These are phyloP conservation scores for Sakesphorus luctuosus DNA, from an alignment of 2,113 vertebrate genomes.

Conservation along the genomic window DNA sequence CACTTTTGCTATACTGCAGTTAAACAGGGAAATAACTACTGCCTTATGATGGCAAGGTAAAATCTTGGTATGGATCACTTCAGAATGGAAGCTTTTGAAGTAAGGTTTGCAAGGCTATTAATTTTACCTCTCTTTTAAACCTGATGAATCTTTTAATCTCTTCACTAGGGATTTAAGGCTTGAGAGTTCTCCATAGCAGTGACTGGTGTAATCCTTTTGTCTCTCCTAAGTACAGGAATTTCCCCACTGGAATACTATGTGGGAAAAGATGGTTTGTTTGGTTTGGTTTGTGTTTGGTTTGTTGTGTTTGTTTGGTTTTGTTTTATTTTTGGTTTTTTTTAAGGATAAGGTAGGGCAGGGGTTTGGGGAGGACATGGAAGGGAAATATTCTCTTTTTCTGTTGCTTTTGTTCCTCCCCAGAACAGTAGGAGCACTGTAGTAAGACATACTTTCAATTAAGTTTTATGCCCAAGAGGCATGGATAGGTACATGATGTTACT, in stretches of 20 bases:
- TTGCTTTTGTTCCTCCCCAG: background rate
- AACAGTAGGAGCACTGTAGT: background rate
- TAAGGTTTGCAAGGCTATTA: background rate
- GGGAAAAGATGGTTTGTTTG: background rate
- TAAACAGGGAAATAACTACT: background rate
- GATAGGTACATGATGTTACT: background rate
- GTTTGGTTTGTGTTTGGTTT: no score
- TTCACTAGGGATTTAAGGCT: background rate
- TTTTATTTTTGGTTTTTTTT: no score
- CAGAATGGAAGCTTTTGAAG: background rate
- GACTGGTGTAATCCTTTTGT: background rate
- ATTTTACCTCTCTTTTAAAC: background rate
- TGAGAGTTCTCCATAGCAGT: background rate
- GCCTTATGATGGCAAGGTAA: background rate
- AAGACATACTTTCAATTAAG: background rate
- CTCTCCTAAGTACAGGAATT: background rate
- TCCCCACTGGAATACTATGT: background rate
- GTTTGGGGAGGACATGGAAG: background rate
- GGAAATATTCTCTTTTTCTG: background rate
- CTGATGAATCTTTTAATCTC: background rate
- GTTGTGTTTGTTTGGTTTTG: no score
- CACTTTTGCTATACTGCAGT: background rate
- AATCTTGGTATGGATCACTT: background rate
- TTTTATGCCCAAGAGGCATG: background rate
- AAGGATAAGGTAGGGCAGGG: background rate